Evolutionary conservation across 2,797 vertebrate genomes (phyloP), one percentile per base, ranked within the genome.

Genomic region (Enteromius afrohamiltoni): DNA sequence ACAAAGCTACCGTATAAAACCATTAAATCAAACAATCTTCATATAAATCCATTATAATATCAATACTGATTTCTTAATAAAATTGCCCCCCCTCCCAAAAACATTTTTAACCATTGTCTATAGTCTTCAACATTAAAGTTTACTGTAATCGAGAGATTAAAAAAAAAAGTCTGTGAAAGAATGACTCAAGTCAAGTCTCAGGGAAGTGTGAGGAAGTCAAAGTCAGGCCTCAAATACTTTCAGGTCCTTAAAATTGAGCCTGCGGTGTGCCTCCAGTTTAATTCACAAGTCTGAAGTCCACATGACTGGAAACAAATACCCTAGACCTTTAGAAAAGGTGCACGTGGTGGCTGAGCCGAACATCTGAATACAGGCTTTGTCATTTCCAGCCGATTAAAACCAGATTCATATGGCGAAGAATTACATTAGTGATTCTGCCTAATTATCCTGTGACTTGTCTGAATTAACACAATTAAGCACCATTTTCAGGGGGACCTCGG

Each of bases 381-480:
- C 84, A 67, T 55, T 76, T 78, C 62, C 64, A 51, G 75, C 55
- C 21, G 65, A 85, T 80, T 53, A 80, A 80, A 84, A 78, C 71
- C 75, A 78, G 65, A 84, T 75, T 82, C 34, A 78, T 86, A 37
- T 21, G 47, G 71, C 55, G 53, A 85, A 83, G 60, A 60, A 69
- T 83, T 23, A n/a, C 37, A 84, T 86, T 82, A 84, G 29, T 78
- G 65, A 83, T 85, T 85, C 80, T 75, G 47, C 42, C 71, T 88
- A 86, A 87, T 83, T 84, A 80, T 86, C 71, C 58, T n/a, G 58
- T 86, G 89, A 88, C 88, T 88, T 80, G 87, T 90, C 89, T 92
- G 83, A 91, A 93, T 92, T 90, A 84, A 89, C 87, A 90, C 88
- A 93, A 91, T 93, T 92, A 92, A 91, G 91, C 87, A 87, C 82